Evolutionary conservation across 2,888 invertebrate genomes (phyloP).

Genomic region (Hirtodrosophila histrioides): DNA sequence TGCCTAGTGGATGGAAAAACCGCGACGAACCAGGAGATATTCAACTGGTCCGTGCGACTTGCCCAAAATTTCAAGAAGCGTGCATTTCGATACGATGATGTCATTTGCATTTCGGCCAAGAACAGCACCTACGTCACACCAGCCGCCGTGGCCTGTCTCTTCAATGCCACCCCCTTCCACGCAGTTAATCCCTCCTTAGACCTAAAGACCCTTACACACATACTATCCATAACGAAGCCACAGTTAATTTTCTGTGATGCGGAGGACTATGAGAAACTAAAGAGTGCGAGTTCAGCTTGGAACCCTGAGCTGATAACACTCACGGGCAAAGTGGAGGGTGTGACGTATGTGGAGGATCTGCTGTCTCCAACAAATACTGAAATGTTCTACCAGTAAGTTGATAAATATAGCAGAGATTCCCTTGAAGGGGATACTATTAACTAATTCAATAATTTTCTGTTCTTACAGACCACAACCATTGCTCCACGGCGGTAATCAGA

Average conservation of each 20-base stretch:
- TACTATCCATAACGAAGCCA: constrained; percentile 51
- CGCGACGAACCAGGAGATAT: constrained; percentile 13
- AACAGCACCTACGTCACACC: constrained; percentile 59
- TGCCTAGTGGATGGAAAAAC: constrained; percentile 24
- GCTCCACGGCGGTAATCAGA: constrained; percentile 49
- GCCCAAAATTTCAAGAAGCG: constrained; percentile 46
- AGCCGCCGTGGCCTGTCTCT: constrained; percentile 47
- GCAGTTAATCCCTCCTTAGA: constrained; percentile 53
- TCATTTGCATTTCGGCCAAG: constrained; percentile 58
- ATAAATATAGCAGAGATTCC: too few relatives aligned
- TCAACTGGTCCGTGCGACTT: constrained; percentile 44
- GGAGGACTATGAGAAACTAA: constrained; percentile 34
- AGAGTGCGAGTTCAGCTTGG: constrained; percentile 35
- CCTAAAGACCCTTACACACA: constrained; percentile 27
- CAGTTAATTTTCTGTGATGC: constrained; percentile 62
- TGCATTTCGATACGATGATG: constrained; percentile 50
- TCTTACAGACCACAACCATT: constrained; percentile 30
- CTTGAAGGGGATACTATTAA: too few relatives aligned
- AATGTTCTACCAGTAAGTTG: constrained; percentile 30
- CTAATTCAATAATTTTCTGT: not conserved
- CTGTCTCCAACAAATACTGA: constrained; percentile 31
- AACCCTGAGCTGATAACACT: constrained; percentile 29
- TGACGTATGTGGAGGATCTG: constrained; percentile 29
- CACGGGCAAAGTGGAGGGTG: constrained; percentile 23
- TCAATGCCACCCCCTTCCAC: constrained; percentile 58